A percentile compares a stretch with the other conserved stretches of the same genome.
Evolutionary conservation across 1,140 invertebrate genomes (phyloP).

Genomic region (Drosophila lacteicornis): DNA sequence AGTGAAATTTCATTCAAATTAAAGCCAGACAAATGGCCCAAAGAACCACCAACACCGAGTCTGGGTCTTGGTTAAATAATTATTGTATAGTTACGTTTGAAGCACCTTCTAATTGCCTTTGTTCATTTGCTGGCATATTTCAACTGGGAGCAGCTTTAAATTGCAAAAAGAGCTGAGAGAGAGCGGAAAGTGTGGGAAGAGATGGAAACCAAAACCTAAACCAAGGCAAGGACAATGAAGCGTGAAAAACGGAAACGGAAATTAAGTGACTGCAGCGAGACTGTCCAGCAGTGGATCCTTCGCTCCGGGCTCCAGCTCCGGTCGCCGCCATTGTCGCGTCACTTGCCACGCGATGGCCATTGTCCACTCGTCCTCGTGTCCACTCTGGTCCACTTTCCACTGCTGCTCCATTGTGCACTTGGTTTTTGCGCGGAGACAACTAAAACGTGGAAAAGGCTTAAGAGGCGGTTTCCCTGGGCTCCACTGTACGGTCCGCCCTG

Average conservation of each 20-base stretch:
- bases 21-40: constrained; percentile 9
- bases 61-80: constrained; percentile 35
- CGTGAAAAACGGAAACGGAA: constrained; percentile 74
- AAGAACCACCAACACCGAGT: background rate
- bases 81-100: constrained; percentile 51
- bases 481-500: constrained; percentile 16
- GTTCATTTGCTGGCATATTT: constrained; percentile 71
- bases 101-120: constrained; percentile 71
- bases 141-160: constrained; percentile 45
- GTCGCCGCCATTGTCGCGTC: constrained; percentile 64
- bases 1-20: background rate
- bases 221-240: constrained; percentile 66
- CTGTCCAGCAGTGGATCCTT: constrained; percentile 23
- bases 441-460: constrained; percentile 28
- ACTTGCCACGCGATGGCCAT: constrained; percentile 57
- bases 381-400: constrained; percentile 1
- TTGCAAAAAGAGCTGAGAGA: constrained; percentile 1
- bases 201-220: constrained; percentile 33
- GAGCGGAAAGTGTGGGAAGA: background rate
- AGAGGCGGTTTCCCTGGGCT: constrained; percentile 15
- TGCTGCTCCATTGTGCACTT: constrained; percentile 61
- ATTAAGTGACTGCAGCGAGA: constrained; percentile 68
- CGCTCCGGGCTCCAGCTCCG: constrained; percentile 20
- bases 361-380: constrained; percentile 23
- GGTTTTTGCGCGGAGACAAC: constrained; percentile 53